A percentile compares a stretch with the other conserved stretches of the same genome.
Conservation (phyloP, 1,140 invertebrate species). For the Liolophura sinensis region DNA sequence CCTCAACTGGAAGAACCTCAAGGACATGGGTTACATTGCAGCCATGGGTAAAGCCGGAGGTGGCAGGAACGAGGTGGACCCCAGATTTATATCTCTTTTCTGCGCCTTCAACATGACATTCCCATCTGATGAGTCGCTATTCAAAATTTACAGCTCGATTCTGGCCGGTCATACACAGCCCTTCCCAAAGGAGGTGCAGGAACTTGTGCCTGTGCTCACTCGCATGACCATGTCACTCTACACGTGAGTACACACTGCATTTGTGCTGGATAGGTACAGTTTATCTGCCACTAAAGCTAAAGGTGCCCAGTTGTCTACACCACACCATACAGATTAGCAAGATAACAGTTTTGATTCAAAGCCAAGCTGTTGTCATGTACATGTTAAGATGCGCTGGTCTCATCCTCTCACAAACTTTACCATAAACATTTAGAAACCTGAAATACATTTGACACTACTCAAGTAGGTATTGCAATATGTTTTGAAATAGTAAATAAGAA, state of each 20-base stretch:
- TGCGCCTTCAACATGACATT: conserved; percentile 83
- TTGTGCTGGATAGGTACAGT: too few relatives aligned
- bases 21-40: conserved; percentile 70
- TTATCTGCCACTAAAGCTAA: too few relatives aligned
- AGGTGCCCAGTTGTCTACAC: too few relatives aligned
- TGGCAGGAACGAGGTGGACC: conserved; percentile 85
- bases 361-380: neutral
- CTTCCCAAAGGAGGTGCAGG: conserved; percentile 71
- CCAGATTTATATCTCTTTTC: conserved; percentile 87
- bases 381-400: neutral
- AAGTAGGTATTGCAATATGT: too few relatives aligned
- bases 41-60: conserved; percentile 75
- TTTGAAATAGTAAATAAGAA: too few relatives aligned
- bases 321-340: too few relatives aligned
- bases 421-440: too few relatives aligned
- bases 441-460: too few relatives aligned
- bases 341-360: too few relatives aligned
- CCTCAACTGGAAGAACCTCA: conserved; percentile 84
- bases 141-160: conserved; percentile 71
- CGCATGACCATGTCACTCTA: conserved; percentile 82
- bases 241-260: conserved; percentile 62
- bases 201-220: conserved; percentile 69
- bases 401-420: too few relatives aligned
- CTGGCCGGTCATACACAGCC: conserved; percentile 73
- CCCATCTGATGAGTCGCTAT: conserved; percentile 68